These are phyloP conservation scores for Labroides dimidiatus DNA, from an alignment of 2,797 vertebrate genomes.

Conservation along the genomic window DNA sequence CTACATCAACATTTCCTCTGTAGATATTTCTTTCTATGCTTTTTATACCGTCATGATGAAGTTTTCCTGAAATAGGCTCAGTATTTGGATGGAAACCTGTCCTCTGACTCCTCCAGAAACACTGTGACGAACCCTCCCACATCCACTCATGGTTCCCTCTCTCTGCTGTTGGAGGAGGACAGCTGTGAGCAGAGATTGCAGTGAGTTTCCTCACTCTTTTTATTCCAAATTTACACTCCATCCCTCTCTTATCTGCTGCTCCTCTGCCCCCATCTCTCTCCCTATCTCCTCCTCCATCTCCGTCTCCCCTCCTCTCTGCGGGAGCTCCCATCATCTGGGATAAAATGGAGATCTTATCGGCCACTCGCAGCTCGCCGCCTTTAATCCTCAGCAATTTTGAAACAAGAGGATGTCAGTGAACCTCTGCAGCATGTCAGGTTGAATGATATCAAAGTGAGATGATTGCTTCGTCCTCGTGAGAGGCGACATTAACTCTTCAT, in stretches of 20 bases:
- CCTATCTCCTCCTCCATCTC: slow-evolving; percentile 25
- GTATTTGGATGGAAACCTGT: slow-evolving; percentile 10
- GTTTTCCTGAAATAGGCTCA: background rate
- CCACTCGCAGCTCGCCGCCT: slow-evolving; percentile 25
- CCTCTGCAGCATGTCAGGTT: background rate
- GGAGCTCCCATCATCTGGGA: slow-evolving; percentile 11
- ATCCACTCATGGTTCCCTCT: background rate
- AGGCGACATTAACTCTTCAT: background rate
- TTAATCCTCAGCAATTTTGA: slow-evolving; percentile 53
- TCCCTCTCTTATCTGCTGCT: slow-evolving; percentile 28
- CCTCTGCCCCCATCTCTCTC: background rate
- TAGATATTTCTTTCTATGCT: background rate
- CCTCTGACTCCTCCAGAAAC: slow-evolving; percentile 2
- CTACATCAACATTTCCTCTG: background rate
- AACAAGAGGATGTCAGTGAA: slow-evolving; percentile 33
- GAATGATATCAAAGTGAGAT: background rate
- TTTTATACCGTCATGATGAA: background rate
- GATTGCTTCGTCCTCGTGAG: background rate
- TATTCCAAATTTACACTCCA: slow-evolving; percentile 6
- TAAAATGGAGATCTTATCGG: slow-evolving; percentile 56
- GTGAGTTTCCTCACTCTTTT: slow-evolving; percentile 39
- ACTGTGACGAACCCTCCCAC: slow-evolving; percentile 18
- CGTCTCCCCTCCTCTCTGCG: slow-evolving; percentile 19
- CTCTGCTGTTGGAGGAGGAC: slow-evolving; percentile 1
- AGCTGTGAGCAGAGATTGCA: slow-evolving; percentile 35